These are phyloP conservation scores for Aphaenogaster floridana DNA, from an alignment of 1,140 invertebrate genomes.

Conservation along the genomic window DNA sequence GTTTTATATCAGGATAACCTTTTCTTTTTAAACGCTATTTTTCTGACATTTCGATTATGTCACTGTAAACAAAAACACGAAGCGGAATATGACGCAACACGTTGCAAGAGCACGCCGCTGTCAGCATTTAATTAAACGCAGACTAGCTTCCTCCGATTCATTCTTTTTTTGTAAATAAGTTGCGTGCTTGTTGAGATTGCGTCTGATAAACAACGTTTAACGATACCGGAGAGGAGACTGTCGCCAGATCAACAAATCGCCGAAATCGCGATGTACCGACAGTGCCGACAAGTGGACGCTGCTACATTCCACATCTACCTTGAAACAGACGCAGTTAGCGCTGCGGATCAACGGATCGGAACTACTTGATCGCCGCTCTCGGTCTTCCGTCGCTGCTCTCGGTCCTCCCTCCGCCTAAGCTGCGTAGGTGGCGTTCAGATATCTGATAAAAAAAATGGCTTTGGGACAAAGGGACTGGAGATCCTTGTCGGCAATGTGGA, in stretches of 20 bases:
- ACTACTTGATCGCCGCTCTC: neutral
- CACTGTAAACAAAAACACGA: slow-evolving; percentile 24
- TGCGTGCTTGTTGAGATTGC: neutral
- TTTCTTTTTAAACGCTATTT: neutral
- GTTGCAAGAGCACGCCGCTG: too few species aligned
- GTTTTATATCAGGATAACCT: neutral
- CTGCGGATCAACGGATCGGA: neutral
- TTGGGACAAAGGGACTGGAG: slow-evolving; percentile 56
- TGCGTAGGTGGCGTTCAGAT: slow-evolving; percentile 1
- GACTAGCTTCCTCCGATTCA: neutral
- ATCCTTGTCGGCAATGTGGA: slow-evolving; percentile 27
- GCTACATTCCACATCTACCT: too few species aligned
- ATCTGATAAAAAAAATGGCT: slow-evolving; percentile 7
- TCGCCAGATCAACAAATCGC: neutral
- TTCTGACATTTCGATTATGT: slow-evolving; percentile 15
- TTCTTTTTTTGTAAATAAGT: neutral
- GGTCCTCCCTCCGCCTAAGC: neutral
- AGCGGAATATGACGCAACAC: neutral
- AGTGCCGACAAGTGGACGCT: neutral
- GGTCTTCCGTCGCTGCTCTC: neutral
- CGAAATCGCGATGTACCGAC: neutral
- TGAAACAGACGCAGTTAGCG: neutral
- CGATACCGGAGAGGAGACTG: neutral
- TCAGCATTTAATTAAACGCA: neutral
- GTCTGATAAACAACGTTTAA: neutral